Evolutionary conservation across 2,888 invertebrate genomes (phyloP), one percentile per base, ranked within the genome.

Genomic region (Pogonocherus hispidulus): DNA sequence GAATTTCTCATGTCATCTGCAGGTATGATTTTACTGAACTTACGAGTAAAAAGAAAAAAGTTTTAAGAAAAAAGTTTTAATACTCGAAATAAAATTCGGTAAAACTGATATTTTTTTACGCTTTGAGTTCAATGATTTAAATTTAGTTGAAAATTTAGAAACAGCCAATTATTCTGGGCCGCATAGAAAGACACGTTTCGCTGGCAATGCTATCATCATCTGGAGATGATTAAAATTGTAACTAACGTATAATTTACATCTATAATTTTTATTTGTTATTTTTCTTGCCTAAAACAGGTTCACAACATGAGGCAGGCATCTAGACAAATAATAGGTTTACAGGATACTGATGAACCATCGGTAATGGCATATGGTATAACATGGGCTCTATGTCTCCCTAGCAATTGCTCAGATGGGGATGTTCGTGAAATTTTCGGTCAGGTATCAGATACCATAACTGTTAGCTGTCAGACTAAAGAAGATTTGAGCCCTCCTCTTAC

Each of bases 341-440:
- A 6, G 64, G 3, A 66, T 71, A 23, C 37, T 49, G 5, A 5
- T 5, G 14, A 41, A n/a, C 4, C 41, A 8, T 19, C 59, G 3
- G 46, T 63, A 18, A 1, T 6, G 4, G 14, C 11, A 14, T 1
- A 5, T 18, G 23, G 27, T 8, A 18, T 72, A 5, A 54, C 68
- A 9, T 74, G 74, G 74, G 70, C 76, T 11, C 64, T 76, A 32
- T 76, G 76, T 56, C 27, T 76, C 6, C 76, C 76, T 14, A 63
- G 62, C 41, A 68, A 69, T 9, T 76, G 76, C 22, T 56, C 70
- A 3, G 62, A 68, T 88, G 2, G 86, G 85, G 73, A 87, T 87
- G 1, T 74, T 87, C 18, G 85, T 84, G 65, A 80, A 75, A 63
- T 84, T 76, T 76, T 83, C 80, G 66, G 81, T 41, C 56, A 66